Conservation (phyloP, 2,888 invertebrate species). For the Nysson spinosus region DNA sequence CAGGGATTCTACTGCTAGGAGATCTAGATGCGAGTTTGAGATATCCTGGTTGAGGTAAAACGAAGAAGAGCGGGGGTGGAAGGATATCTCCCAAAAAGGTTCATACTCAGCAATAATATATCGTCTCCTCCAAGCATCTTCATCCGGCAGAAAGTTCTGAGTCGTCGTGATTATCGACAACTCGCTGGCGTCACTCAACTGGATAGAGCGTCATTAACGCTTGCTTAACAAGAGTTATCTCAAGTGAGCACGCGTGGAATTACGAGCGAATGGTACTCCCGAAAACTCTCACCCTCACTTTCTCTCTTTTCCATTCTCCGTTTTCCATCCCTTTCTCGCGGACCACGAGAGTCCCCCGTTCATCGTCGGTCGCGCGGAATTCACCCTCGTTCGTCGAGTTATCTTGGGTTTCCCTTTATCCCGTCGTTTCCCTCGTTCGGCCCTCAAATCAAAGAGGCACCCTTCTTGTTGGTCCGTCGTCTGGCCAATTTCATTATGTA, state of each 20-base stretch:
- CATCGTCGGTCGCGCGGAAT: slow-evolving; percentile 29
- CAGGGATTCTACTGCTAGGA: too few relatives aligned
- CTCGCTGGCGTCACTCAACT: slow-evolving; percentile 33
- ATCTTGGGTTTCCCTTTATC: slow-evolving; percentile 54
- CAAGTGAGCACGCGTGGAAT: slow-evolving; percentile 60
- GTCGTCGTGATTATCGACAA: slow-evolving; percentile 45
- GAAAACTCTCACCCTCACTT: slow-evolving; percentile 28
- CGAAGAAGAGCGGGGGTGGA: slow-evolving; percentile 11
- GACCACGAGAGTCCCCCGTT: too few relatives aligned
- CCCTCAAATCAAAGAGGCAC: slow-evolving; percentile 55
- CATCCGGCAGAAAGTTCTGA: slow-evolving; percentile 45
- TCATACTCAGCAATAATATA: slow-evolving; percentile 31
- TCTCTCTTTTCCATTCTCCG: slow-evolving; percentile 26
- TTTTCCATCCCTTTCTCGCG: slow-evolving; percentile 31
- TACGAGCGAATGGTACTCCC: slow-evolving; percentile 45
- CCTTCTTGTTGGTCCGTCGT: slow-evolving; percentile 46
- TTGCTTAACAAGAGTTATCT: slow-evolving; percentile 66
- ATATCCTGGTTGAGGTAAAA: too few relatives aligned
- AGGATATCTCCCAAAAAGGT: slow-evolving; percentile 16
- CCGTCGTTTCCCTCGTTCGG: slow-evolving; percentile 44
- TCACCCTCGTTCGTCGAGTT: slow-evolving; percentile 55
- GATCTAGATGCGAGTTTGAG: too few relatives aligned
- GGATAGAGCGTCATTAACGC: slow-evolving; percentile 47
- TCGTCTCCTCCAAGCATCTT: slow-evolving; percentile 36
- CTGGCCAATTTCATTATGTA: slow-evolving; percentile 62